Evolutionary conservation across 2,888 invertebrate genomes (phyloP).

Genomic region (Tiliacea citrago): DNA sequence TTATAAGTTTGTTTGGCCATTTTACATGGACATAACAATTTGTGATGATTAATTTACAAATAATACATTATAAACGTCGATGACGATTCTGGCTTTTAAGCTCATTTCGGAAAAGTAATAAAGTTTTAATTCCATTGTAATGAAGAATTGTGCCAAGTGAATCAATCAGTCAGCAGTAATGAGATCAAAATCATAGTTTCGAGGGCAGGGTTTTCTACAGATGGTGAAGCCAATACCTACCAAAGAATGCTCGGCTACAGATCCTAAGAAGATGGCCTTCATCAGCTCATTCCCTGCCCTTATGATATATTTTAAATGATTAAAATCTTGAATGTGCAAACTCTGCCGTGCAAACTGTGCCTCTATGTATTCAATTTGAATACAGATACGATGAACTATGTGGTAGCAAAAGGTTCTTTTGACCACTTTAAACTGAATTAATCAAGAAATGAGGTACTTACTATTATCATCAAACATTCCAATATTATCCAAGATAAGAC

Average conservation of each 20-base stretch:
- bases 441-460: not conserved
- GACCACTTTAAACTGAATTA: not conserved
- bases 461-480: not conserved
- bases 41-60: constrained; percentile 76
- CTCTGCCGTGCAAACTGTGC: constrained; percentile 18
- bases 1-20: constrained; percentile 72
- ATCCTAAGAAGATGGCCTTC: not conserved
- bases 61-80: constrained; percentile 55
- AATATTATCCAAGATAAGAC: not conserved
- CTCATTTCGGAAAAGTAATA: constrained; percentile 57
- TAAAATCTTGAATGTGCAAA: constrained; percentile 49
- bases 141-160: constrained; percentile 57
- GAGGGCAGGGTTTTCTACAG: constrained; percentile 32
- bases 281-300: constrained; percentile 36
- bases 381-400: not conserved
- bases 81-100: constrained; percentile 54
- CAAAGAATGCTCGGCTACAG: not conserved
- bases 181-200: constrained; percentile 83
- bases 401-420: not conserved
- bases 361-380: not conserved
- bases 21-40: constrained; percentile 67
- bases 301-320: constrained; percentile 44
- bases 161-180: constrained; percentile 77
- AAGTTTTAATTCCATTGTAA: constrained; percentile 49
- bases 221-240: constrained; percentile 1